Percentiles rank a stretch among this genome's conserved stretches.
Conservation (phyloP, 1,140 invertebrate species). For the Stegodyphus dumicola region DNA sequence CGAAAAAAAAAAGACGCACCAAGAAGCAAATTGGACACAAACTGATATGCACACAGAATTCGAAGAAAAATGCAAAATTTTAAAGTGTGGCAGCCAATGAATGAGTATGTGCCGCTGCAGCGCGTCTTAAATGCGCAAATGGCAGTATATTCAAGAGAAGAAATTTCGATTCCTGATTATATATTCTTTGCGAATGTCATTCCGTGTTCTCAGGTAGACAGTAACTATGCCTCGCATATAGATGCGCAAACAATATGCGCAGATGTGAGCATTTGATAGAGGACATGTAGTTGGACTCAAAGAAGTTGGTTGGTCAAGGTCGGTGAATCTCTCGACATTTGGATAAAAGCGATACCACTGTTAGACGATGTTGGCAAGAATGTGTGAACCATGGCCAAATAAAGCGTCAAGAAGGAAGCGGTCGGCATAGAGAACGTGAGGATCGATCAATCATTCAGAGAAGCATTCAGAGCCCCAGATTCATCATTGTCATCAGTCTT, state of each 20-base stretch:
- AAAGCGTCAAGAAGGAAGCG: not conserved
- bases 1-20: too few species aligned
- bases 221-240: not conserved
- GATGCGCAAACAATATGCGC: not conserved
- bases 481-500: not conserved
- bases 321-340: not conserved
- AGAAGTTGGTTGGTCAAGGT: not conserved
- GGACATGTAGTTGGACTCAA: not conserved
- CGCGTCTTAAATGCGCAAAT: too few species aligned
- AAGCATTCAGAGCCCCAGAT: not conserved
- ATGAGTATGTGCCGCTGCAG: too few species aligned
- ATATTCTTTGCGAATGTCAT: too few species aligned
- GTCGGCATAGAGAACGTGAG: not conserved
- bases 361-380: not conserved
- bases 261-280: not conserved
- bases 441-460: not conserved
- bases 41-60: too few species aligned
- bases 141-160: too few species aligned
- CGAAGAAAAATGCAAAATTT: too few species aligned
- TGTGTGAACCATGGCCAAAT: not conserved
- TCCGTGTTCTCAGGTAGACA: not conserved
- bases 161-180: too few species aligned
- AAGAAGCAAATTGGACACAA: too few species aligned
- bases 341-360: not conserved
- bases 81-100: too few species aligned